A percentile compares a stretch with the other conserved stretches of the same genome.
phyloP scores from a whole-genome alignment of 2,113 vertebrate species.

The Calypte anna region DNA sequence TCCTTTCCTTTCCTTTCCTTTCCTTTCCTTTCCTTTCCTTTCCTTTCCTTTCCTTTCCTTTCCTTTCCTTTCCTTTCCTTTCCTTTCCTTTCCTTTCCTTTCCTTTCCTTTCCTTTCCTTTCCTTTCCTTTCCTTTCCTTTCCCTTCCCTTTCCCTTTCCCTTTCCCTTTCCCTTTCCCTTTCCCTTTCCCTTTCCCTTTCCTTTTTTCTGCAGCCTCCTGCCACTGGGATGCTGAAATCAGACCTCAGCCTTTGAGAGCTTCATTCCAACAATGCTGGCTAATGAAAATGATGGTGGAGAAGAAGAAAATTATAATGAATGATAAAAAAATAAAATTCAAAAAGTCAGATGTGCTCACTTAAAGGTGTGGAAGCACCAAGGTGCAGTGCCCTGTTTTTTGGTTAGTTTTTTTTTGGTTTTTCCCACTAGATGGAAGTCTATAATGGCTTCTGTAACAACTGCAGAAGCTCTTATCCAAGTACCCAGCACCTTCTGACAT shows the following conservation, averaged over 20 bases:
- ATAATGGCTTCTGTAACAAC: background rate
- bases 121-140: no score
- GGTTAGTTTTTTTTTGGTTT: no score
- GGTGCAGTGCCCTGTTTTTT: background rate
- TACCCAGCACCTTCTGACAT: background rate
- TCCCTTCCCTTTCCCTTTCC: no score
- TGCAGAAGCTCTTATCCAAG: background rate
- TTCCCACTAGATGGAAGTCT: background rate
- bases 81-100: no score
- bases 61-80: no score
- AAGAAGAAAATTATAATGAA: slow-evolving; percentile 20
- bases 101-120: no score
- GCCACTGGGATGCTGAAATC: background rate
- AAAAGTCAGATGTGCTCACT: background rate
- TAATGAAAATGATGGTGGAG: slow-evolving; percentile 28
- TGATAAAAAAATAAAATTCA: no score
- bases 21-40: no score
- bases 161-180: no score
- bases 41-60: no score
- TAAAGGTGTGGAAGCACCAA: background rate
- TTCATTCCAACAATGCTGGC: slow-evolving; percentile 38
- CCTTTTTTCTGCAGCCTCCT: background rate
- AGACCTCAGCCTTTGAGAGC: background rate
- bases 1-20: no score
- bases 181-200: no score